These are phyloP conservation scores for Chloropsis cyanopogon DNA, from an alignment of 2,113 vertebrate genomes.

Conservation along the genomic window DNA sequence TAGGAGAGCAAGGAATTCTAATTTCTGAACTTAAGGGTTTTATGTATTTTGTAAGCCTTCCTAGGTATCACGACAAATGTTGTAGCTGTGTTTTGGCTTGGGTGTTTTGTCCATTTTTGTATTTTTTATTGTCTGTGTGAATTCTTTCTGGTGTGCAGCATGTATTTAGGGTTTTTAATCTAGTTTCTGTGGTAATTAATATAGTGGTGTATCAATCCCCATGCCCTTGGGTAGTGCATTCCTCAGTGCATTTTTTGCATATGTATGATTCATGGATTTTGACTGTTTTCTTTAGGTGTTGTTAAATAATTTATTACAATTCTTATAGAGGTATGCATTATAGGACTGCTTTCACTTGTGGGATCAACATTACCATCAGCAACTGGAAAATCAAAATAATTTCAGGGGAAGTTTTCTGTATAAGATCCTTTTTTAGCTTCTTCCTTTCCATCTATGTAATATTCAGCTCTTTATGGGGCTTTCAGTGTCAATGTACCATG, in stretches of 20 bases:
- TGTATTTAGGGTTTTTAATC: neutral
- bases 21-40: neutral
- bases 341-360: fast-evolving
- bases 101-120: neutral
- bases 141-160: neutral
- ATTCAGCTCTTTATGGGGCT: neutral
- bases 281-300: neutral
- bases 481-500: neutral
- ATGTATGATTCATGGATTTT: neutral
- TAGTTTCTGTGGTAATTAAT: neutral
- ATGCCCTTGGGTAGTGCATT: neutral
- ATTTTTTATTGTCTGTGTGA: neutral
- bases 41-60: neutral
- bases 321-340: neutral
- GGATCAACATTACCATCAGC: neutral
- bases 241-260: neutral
- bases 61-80: neutral
- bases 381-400: neutral
- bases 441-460: neutral
- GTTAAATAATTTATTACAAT: neutral
- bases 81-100: neutral
- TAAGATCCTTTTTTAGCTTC: neutral
- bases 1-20: neutral
- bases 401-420: neutral
- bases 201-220: neutral